Evolutionary conservation across 2,797 vertebrate genomes (phyloP).

Genomic region (Eospalax fontanierii): DNA sequence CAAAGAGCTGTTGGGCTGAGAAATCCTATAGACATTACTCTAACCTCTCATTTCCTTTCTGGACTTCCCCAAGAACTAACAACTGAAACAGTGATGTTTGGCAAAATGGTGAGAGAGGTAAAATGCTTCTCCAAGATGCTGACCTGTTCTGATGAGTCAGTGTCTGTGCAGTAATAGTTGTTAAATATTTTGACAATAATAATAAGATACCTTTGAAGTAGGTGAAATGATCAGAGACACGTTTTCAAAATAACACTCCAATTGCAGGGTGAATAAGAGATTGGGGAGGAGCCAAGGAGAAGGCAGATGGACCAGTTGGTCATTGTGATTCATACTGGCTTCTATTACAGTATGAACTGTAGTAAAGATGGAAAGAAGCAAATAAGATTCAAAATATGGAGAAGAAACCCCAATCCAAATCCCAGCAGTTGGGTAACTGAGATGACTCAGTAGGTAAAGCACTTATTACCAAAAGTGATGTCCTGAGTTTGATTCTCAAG

Average conservation of each 20-base stretch:
- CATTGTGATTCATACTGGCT: neutral
- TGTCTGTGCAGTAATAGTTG: neutral
- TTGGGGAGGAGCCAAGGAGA: neutral
- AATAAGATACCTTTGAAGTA: constrained; percentile 32
- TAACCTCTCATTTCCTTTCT: neutral
- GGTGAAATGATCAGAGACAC: neutral
- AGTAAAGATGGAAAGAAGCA: neutral
- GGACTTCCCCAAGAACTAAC: neutral
- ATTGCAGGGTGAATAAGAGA: neutral
- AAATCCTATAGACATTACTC: too few species aligned
- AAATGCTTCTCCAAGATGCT: neutral
- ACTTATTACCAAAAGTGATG: neutral
- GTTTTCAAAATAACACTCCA: neutral
- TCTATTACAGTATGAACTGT: neutral
- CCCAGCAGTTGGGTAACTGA: neutral
- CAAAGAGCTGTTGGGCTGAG: neutral
- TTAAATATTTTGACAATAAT: constrained; percentile 11
- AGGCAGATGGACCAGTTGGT: neutral
- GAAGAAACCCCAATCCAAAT: constrained; percentile 14
- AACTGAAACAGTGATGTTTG: too few species aligned
- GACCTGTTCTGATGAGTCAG: neutral
- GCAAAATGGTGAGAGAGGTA: too few species aligned
- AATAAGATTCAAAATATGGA: neutral
- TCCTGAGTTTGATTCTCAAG: neutral
- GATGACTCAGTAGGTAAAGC: neutral